Evolutionary conservation across 2,888 invertebrate genomes (phyloP).

Genomic region (Zonitis immaculata): DNA sequence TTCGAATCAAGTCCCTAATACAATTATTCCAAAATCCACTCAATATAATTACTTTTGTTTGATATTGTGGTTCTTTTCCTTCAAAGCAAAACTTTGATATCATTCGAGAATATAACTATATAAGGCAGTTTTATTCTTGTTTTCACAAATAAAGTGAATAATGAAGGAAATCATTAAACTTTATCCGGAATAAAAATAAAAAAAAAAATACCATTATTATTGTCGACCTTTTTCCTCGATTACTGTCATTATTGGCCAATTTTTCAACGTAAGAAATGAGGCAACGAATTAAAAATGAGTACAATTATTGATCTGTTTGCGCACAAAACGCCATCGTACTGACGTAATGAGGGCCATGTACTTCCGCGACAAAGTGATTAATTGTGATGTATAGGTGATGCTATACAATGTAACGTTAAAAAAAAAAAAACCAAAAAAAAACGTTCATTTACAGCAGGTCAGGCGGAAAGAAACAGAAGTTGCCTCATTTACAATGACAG

Average conservation of each 20-base stretch:
- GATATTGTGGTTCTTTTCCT: not conserved
- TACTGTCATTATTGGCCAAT: no score
- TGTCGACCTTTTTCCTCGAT: no score
- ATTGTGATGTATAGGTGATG: slow-evolving; percentile 40
- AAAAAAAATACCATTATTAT: not conserved
- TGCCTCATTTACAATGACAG: slow-evolving; percentile 47
- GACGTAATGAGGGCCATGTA: slow-evolving; percentile 8
- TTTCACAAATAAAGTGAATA: not conserved
- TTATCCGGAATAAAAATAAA: no score
- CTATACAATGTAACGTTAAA: slow-evolving; percentile 23
- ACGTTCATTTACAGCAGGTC: slow-evolving; percentile 48
- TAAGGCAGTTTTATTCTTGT: not conserved
- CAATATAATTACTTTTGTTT: slow-evolving; percentile 32
- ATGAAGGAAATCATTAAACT: not conserved
- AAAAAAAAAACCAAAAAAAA: no score
- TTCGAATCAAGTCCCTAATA: slow-evolving; percentile 38
- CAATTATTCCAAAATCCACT: slow-evolving; percentile 38
- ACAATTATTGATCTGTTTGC: slow-evolving; percentile 9
- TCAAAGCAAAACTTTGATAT: not conserved
- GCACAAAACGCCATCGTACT: not conserved
- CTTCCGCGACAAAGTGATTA: slow-evolving; percentile 30
- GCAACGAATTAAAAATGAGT: not conserved
- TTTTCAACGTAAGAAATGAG: no score
- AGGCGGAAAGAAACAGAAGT: slow-evolving; percentile 47
- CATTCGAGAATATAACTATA: not conserved